Conservation (phyloP, 2,113 vertebrate genomes). For the Athene noctua region DNA sequence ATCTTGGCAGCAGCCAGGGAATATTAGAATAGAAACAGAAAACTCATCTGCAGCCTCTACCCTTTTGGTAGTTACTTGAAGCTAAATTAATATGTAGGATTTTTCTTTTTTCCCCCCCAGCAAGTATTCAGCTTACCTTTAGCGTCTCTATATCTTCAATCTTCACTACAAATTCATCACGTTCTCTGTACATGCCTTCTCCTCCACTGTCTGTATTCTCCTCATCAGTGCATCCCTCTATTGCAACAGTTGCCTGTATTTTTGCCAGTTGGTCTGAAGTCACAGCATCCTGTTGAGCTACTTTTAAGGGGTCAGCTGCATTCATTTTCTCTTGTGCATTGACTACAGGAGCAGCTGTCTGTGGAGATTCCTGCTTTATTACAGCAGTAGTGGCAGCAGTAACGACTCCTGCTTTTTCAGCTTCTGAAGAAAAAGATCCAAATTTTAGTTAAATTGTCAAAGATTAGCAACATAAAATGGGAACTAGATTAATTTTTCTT, state of each 20-base stretch:
- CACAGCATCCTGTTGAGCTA: constrained; percentile 69
- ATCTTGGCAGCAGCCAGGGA: background rate
- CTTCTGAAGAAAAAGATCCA: constrained; percentile 67
- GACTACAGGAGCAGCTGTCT: constrained; percentile 51
- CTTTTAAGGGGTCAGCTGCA: constrained; percentile 62
- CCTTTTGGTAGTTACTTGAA: background rate
- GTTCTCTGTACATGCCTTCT: constrained; percentile 96
- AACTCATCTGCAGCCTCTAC: background rate
- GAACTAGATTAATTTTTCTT: background rate
- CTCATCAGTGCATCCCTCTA: constrained; percentile 94
- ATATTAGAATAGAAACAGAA: background rate
- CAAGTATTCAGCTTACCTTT: constrained; percentile 79
- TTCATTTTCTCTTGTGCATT: constrained; percentile 67
- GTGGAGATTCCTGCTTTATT: constrained; percentile 75
- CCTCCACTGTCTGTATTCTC: constrained; percentile 93
- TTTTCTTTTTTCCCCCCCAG: background rate
- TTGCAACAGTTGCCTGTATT: constrained; percentile 80
- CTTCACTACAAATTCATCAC: constrained; percentile 97
- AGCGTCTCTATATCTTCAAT: constrained; percentile 94
- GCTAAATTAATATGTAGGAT: background rate
- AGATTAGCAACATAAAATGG: background rate
- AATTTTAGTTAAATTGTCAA: background rate
- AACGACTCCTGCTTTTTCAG: constrained; percentile 38
- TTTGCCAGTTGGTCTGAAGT: constrained; percentile 79
- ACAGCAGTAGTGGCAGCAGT: constrained; percentile 26